A percentile compares a stretch with the other conserved stretches of the same genome.
Evolutionary conservation across 2,888 invertebrate species (phyloP).

Genomic region (Sesia bembeciformis): DNA sequence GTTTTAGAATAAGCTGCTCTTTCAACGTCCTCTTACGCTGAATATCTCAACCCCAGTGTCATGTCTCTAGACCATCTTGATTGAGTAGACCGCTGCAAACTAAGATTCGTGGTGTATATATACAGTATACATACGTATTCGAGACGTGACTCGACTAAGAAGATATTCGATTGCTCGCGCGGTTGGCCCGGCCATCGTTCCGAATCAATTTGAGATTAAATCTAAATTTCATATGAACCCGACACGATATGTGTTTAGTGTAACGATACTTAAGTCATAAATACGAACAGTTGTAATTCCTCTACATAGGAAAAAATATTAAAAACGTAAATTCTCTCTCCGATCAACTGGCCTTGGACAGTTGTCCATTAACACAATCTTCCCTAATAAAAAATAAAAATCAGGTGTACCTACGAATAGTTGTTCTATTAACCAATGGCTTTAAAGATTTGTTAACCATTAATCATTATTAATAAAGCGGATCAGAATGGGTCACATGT

Average conservation of each 20-base stretch:
- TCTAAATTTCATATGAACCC: conserved; percentile 45
- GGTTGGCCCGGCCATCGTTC: conserved; percentile 35
- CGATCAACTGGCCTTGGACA: too few relatives aligned
- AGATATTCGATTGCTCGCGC: conserved; percentile 42
- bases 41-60: background rate
- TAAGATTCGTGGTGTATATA: background rate
- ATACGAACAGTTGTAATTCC: too few relatives aligned
- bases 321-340: too few relatives aligned
- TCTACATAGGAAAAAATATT: too few relatives aligned
- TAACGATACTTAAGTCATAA: background rate
- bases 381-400: too few relatives aligned
- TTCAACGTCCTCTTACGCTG: background rate
- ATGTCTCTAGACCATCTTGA: background rate
- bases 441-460: too few relatives aligned
- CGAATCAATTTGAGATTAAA: conserved; percentile 59
- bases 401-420: too few relatives aligned
- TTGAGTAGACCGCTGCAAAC: background rate
- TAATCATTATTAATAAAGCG: too few relatives aligned
- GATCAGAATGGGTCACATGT: too few relatives aligned
- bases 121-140: background rate
- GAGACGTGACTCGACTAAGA: conserved; percentile 44
- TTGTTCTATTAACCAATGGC: too few relatives aligned
- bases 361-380: too few relatives aligned
- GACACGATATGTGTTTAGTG: background rate
- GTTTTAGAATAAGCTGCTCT: background rate